Base-by-base conservation (phyloP, 1,140 invertebrate species). In the Oreohelix idahoensis region DNA sequence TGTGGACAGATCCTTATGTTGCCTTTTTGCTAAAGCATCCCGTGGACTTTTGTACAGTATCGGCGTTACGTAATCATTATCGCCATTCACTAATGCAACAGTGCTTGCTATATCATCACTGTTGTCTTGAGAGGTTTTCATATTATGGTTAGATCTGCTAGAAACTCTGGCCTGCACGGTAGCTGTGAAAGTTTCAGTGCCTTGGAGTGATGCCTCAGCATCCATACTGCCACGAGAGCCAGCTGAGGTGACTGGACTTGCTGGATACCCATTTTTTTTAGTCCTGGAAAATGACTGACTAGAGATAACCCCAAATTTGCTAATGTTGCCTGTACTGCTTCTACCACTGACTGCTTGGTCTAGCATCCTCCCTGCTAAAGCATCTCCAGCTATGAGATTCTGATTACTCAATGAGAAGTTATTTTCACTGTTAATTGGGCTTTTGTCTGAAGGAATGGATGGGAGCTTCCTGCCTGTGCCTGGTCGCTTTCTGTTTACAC, bases 181-280 rank as follows among this genome's bases (percentile, higher is more conserved):
- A 49, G 92, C 92, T 84, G 94, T 93, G 74, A 94, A 92, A 84
- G 91, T 90, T 87, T 94, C 93, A 58, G 94, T 94, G 75, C 94
- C 93, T 51, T 92, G 91, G 20, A 94, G 87, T 83, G 93, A 92
- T 74, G 92, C 89, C 86, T 94, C 93, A 15, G 94, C 94, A 80
- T 94, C 94, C 39, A 89, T 82, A 87, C 88, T 90, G 36, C 81
- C 87, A 35, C 82, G 66, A 58, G 88, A 88, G 5, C 86, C 69
- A 17, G 85, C 70, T 35, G 86, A 87, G 15, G 77, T 45, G n/a
- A 36, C 63, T 32, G 45, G 84, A 74, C 53, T 84, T 83, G 11
- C 83, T 35, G n/a, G 75, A 53, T 36, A 49, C 0, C 32, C 42
- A 51, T 17, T 77, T n/a, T 26, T 58, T 29, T 5, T 8, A 53